These are phyloP conservation scores for Cataglyphis cursor DNA, from an alignment of 2,888 invertebrate species.

Conservation along the genomic window DNA sequence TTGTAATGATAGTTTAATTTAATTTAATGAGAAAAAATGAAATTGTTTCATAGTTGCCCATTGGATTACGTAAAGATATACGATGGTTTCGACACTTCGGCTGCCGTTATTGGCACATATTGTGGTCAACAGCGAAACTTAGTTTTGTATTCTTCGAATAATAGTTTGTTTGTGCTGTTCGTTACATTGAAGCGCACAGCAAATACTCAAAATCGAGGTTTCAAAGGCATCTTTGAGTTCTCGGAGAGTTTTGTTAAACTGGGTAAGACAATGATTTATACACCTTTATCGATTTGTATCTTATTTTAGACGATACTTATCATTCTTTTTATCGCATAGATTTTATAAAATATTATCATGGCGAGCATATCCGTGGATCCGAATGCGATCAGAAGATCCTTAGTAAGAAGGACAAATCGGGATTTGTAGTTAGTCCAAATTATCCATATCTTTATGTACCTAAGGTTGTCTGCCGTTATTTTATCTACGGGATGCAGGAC, in stretches of 20 bases:
- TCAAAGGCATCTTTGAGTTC: conserved; percentile 99
- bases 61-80: conserved; percentile 99
- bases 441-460: conserved; percentile 98
- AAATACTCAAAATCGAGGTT: conserved; percentile 98
- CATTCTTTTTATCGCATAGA: conserved; percentile 87
- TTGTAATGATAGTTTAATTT: background rate
- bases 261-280: conserved; percentile 88
- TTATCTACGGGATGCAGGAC: conserved; percentile 99
- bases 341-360: conserved; percentile 97
- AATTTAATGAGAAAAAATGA: background rate
- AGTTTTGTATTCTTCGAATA: conserved; percentile 97
- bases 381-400: conserved; percentile 99
- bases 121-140: conserved; percentile 99
- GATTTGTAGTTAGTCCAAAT: conserved; percentile 98
- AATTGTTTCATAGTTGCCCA: conserved; percentile 93
- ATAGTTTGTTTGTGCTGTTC: conserved; percentile 96
- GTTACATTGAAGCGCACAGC: conserved; percentile 96
- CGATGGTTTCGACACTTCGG: conserved; percentile 96
- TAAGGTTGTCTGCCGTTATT: conserved; percentile 98
- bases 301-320: background rate
- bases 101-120: conserved; percentile 97
- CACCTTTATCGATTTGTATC: background rate
- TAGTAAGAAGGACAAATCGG: conserved; percentile 96
- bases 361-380: conserved; percentile 97
- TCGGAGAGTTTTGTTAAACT: conserved; percentile 99